These are phyloP conservation scores for Pyrrhia umbra DNA, from an alignment of 2,888 invertebrate species.

Conservation along the genomic window DNA sequence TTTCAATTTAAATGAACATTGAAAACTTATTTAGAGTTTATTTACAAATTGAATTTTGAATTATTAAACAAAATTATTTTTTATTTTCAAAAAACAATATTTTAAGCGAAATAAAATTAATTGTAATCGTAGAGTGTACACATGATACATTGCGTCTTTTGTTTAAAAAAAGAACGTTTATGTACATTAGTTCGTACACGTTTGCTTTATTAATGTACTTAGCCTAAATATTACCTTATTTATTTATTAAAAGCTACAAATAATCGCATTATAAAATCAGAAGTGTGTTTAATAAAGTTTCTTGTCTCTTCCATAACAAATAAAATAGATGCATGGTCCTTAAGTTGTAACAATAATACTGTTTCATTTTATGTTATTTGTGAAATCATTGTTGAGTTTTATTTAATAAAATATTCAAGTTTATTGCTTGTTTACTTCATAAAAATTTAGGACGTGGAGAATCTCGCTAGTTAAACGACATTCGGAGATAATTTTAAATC, in stretches of 20 bases:
- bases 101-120: constrained; percentile 41
- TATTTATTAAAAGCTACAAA: constrained; percentile 54
- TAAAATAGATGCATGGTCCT: constrained; percentile 73
- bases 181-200: constrained; percentile 75
- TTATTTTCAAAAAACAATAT: constrained; percentile 39
- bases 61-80: constrained; percentile 37
- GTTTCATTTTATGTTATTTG: constrained; percentile 80
- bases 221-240: constrained; percentile 46
- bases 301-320: constrained; percentile 62
- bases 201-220: constrained; percentile 62
- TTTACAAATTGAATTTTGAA: constrained; percentile 22
- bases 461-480: constrained; percentile 8
- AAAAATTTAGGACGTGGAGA: constrained; percentile 10
- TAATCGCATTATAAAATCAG: constrained; percentile 54
- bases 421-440: constrained; percentile 56
- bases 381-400: constrained; percentile 89
- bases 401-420: constrained; percentile 83
- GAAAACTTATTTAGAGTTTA: constrained; percentile 33
- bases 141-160: constrained; percentile 80
- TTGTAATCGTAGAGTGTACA: constrained; percentile 68
- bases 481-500: constrained; percentile 22
- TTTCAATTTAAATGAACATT: constrained; percentile 6
- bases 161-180: constrained; percentile 75
- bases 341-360: constrained; percentile 72
- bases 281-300: constrained; percentile 69